Base-by-base conservation (phyloP, 2,113 vertebrate species). In the Scortum barcoo region DNA sequence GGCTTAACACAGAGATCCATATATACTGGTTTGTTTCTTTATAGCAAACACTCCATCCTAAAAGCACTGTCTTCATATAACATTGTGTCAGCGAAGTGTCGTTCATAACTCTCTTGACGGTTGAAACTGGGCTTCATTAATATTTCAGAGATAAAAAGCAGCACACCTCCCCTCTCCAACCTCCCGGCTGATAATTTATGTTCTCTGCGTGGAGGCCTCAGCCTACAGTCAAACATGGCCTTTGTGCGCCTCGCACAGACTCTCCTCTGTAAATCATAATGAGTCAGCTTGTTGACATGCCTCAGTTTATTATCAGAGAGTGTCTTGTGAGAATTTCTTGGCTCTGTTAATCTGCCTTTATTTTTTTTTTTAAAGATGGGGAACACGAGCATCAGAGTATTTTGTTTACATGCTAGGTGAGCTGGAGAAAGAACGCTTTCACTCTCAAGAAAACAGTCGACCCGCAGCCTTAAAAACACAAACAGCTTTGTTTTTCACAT, bases 111-210 rank as follows among this genome's bases (percentile, higher is more conserved):
- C 65, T 69, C 24, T 24, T 65, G 67, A 72, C 11, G 11, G 11
- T 12, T 84, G 33, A 79, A 83, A 58, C 58, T 44, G 61, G 65
- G 65, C 36, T 63, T 87, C 58, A 86, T 89, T 75, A 81, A 88
- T 88, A 77, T 80, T 89, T 88, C 40, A 88, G 13, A 69, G 8
- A 69, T 87, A 80, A 44, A 73, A 83, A 56, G 69, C 58, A 46
- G 58, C 16, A 11, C 30, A 60, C 67, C 51, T 68, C 51, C 38
- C 36, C 46, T 60, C 36, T 24, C 12, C 20, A 7, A 54, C 65
- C 70, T 40, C 20, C 72, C 12, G 40, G 28, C 83, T 77, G 62
- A 69, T 80, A n/a, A 72, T 82, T 68, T 72, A 79, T 78, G 63
- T 60, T 77, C 28, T 75, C 24, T 81, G 57, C 33, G 33, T 14